These are phyloP conservation scores for Odontomyia ornata DNA, from an alignment of 2,888 invertebrate genomes.

Conservation along the genomic window DNA sequence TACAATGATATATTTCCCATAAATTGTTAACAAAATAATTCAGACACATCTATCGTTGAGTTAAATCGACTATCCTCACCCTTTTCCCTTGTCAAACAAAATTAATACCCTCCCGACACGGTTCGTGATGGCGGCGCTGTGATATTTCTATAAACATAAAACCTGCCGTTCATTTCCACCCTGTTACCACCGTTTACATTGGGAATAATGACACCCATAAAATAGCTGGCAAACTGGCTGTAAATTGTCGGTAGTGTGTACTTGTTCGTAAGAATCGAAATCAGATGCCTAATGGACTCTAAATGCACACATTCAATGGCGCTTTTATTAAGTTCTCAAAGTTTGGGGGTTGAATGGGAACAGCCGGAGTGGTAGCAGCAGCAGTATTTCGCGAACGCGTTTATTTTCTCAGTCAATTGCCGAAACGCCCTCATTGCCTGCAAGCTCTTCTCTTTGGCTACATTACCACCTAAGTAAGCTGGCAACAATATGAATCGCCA, in stretches of 20 bases:
- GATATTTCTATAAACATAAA: slow-evolving; percentile 1
- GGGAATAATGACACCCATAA: slow-evolving; percentile 34
- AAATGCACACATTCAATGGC: slow-evolving; percentile 38
- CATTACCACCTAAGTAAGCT: background rate
- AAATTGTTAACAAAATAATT: slow-evolving; percentile 1
- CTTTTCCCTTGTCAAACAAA: background rate
- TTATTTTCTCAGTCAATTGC: slow-evolving; percentile 19
- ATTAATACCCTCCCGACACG: background rate
- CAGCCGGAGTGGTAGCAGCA: too few species aligned
- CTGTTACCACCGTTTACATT: slow-evolving; percentile 13
- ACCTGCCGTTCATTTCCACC: slow-evolving; percentile 5
- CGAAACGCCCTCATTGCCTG: background rate
- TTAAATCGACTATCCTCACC: slow-evolving; percentile 12
- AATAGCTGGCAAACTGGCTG: slow-evolving; percentile 33
- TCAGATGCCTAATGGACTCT: slow-evolving; percentile 34
- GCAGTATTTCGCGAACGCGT: background rate
- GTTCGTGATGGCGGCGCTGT: background rate
- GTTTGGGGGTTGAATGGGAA: slow-evolving; percentile 11
- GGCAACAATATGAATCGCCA: background rate
- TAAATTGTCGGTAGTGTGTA: slow-evolving; percentile 33
- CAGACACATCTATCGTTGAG: slow-evolving; percentile 13
- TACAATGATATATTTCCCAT: slow-evolving; percentile 18
- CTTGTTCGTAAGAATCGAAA: slow-evolving; percentile 23
- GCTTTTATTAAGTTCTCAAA: slow-evolving; percentile 34
- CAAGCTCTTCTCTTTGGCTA: background rate